Percentiles rank a stretch among this genome's conserved stretches.
phyloP scores from a whole-genome alignment of 2,888 invertebrate genomes.

The Amaurobius ferox region DNA sequence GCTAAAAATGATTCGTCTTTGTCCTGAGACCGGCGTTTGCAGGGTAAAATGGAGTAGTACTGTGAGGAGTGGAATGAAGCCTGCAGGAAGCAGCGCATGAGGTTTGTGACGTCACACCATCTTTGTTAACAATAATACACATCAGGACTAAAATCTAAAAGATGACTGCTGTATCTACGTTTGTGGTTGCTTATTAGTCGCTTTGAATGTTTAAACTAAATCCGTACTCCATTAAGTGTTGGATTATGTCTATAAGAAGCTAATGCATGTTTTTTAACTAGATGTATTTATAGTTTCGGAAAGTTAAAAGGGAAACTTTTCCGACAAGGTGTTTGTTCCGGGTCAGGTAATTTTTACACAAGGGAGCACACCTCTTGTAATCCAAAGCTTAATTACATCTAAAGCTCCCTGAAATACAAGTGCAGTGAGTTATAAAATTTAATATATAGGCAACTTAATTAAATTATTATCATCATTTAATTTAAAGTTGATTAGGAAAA shows the following conservation, averaged over 20 bases:
- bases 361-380: background rate
- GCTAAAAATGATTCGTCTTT: conserved; percentile 69
- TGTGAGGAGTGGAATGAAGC: conserved; percentile 73
- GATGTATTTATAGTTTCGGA: conserved; percentile 32
- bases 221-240: no score
- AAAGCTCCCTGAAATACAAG: no score
- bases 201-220: no score
- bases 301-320: conserved; percentile 67
- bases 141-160: conserved; percentile 72
- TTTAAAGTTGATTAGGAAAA: no score
- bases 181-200: conserved; percentile 13
- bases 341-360: conserved; percentile 51
- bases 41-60: conserved; percentile 73
- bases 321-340: conserved; percentile 36
- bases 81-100: conserved; percentile 73
- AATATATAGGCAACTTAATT: no score
- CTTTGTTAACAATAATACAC: conserved; percentile 73
- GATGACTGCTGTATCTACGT: conserved; percentile 58
- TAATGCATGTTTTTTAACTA: background rate
- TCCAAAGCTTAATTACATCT: background rate
- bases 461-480: no score
- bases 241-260: no score
- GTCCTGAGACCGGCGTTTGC: conserved; percentile 72
- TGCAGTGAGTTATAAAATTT: no score
- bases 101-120: conserved; percentile 73